A percentile compares a stretch with the other conserved stretches of the same genome.
Evolutionary conservation across 2,113 vertebrate species (phyloP).

Genomic region (Nanger granti): DNA sequence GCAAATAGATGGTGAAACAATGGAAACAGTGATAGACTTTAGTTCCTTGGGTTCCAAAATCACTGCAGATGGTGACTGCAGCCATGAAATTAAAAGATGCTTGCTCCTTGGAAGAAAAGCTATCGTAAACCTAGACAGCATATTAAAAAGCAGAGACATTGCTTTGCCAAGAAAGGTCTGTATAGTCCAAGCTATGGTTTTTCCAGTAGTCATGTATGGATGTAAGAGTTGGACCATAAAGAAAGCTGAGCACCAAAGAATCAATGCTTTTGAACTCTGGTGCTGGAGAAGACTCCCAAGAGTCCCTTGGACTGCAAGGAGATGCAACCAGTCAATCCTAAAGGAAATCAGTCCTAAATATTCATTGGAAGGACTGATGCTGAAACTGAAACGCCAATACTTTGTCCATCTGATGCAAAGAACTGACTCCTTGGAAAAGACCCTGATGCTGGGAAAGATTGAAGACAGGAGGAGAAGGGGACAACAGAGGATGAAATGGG

Average conservation of each 20-base stretch:
- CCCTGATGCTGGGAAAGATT: not conserved
- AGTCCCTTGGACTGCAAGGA: not conserved
- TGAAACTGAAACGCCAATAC: not conserved
- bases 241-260: not conserved
- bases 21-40: not conserved
- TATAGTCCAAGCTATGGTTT: not conserved
- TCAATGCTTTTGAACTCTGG: not conserved
- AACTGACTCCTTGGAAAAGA: not conserved
- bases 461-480: not conserved
- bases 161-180: not conserved
- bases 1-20: not conserved
- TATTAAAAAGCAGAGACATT: not conserved
- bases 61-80: not conserved
- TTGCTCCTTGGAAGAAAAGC: not conserved
- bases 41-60: not conserved
- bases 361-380: not conserved
- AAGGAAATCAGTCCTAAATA: not conserved
- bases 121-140: not conserved
- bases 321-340: not conserved
- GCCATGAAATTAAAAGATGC: not conserved
- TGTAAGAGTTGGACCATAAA: not conserved
- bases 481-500: not conserved
- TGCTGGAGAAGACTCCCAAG: not conserved
- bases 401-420: not conserved
- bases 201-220: not conserved